Evolutionary conservation across 1,140 invertebrate genomes (phyloP).

Genomic region (Acromyrmex echinatior): DNA sequence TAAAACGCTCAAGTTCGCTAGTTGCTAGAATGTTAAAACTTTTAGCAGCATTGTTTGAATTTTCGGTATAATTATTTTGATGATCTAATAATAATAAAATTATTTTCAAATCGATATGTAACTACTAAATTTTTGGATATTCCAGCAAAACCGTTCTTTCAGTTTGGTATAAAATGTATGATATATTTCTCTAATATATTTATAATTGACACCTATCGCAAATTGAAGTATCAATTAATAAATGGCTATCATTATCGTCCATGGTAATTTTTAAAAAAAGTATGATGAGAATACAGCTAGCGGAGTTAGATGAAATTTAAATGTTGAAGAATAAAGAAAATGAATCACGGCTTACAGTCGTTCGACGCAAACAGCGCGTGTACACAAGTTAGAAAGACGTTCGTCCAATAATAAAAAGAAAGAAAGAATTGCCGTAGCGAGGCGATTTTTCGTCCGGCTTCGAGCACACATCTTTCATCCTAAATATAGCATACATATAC

Average conservation of each 20-base stretch:
- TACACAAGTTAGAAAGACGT: slow-evolving; percentile 27
- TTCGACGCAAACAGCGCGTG: background rate
- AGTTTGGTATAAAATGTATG: background rate
- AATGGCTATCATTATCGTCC: background rate
- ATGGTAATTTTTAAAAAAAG: background rate
- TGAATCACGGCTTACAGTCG: slow-evolving; percentile 27
- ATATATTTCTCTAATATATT: background rate
- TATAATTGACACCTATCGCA: background rate
- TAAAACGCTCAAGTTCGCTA: too few species aligned
- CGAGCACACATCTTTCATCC: slow-evolving; percentile 42
- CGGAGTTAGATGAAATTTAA: background rate
- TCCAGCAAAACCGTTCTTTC: too few species aligned
- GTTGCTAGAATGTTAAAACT: too few species aligned
- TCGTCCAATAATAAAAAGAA: slow-evolving; percentile 1
- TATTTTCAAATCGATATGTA: too few species aligned
- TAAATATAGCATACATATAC: slow-evolving; percentile 10
- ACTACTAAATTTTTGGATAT: too few species aligned
- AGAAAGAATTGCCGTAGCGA: slow-evolving; percentile 11
- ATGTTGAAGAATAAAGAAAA: background rate
- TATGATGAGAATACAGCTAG: background rate
- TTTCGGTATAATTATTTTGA: too few species aligned
- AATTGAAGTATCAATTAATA: too few species aligned
- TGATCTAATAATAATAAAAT: too few species aligned
- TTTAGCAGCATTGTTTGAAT: too few species aligned
- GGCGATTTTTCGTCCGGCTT: slow-evolving; percentile 15